phyloP scores from a whole-genome alignment of 1,140 invertebrate species.

The Eulimnadia texana region DNA sequence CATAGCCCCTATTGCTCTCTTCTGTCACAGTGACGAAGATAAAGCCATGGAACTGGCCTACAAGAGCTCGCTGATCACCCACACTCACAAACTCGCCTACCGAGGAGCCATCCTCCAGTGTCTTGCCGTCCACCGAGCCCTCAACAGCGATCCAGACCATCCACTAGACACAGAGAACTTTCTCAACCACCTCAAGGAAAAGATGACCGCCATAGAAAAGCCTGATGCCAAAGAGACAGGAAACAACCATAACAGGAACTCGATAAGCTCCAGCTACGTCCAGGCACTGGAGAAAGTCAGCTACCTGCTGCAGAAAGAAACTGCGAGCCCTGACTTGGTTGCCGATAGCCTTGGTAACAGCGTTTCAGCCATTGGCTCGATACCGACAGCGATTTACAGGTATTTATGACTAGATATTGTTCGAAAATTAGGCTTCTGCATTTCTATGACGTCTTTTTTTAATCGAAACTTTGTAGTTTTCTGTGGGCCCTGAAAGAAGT shows the following conservation, averaged over 20 bases:
- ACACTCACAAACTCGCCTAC: conserved; percentile 45
- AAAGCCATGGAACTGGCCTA: conserved; percentile 35
- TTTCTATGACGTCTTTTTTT: no score
- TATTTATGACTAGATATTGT: background rate
- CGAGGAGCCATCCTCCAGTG: conserved; percentile 51
- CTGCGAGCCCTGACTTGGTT: conserved; percentile 33
- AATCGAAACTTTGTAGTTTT: no score
- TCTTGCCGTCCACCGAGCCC: conserved; percentile 39
- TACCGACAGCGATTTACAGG: conserved; percentile 7
- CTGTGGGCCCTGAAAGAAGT: conserved; percentile 32
- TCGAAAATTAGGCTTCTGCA: no score
- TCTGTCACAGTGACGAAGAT: conserved; percentile 37
- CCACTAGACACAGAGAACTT: conserved; percentile 28
- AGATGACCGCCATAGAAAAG: conserved; percentile 2
- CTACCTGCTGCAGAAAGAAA: conserved; percentile 30
- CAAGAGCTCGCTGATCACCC: conserved; percentile 45
- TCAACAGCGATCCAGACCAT: conserved; percentile 31
- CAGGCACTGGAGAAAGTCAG: conserved; percentile 35
- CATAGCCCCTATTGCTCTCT: conserved; percentile 51
- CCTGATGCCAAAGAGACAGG: background rate
- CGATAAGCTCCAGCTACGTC: conserved; percentile 28
- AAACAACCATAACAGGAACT: background rate
- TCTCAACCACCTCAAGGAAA: background rate
- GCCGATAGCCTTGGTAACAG: conserved; percentile 42
- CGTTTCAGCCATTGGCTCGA: conserved; percentile 35